Conservation (phyloP, 2,888 invertebrate species). For the Cheilosia scutellata region DNA sequence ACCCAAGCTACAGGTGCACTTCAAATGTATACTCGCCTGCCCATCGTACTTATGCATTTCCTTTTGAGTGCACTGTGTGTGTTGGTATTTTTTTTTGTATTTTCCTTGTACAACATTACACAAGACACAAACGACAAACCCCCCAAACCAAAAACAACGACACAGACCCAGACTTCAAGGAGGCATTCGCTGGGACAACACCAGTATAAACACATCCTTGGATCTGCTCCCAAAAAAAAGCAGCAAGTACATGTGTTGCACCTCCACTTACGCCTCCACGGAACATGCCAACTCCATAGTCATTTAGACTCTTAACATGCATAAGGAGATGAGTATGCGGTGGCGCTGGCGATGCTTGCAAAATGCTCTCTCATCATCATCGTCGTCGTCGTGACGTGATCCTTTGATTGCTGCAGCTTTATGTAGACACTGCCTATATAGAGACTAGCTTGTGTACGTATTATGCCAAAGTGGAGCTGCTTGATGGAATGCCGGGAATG, state of each 20-base stretch:
- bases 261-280: background rate
- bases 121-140: background rate
- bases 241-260: background rate
- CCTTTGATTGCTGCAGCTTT: slow-evolving; percentile 60
- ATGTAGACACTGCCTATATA: background rate
- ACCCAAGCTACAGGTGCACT: slow-evolving; percentile 63
- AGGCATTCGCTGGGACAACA: slow-evolving; percentile 21
- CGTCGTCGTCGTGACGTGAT: slow-evolving; percentile 41
- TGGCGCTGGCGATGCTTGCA: slow-evolving; percentile 26
- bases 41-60: slow-evolving; percentile 15
- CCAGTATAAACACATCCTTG: slow-evolving; percentile 30
- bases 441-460: slow-evolving; percentile 5
- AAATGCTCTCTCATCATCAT: slow-evolving; percentile 55
- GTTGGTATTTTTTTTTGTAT: slow-evolving; percentile 5
- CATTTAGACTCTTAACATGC: slow-evolving; percentile 32
- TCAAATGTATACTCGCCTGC: slow-evolving; percentile 34
- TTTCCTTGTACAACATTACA: slow-evolving; percentile 36
- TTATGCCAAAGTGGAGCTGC: slow-evolving; percentile 39
- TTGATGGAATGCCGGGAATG: background rate
- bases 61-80: background rate
- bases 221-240: background rate
- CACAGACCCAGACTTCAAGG: slow-evolving; percentile 2
- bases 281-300: background rate
- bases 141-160: slow-evolving; percentile 20
- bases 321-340: slow-evolving; percentile 27